Percentiles rank a stretch among this genome's conserved stretches.
phyloP scores from a whole-genome alignment of 2,113 vertebrate species.

The Pitta sordida region DNA sequence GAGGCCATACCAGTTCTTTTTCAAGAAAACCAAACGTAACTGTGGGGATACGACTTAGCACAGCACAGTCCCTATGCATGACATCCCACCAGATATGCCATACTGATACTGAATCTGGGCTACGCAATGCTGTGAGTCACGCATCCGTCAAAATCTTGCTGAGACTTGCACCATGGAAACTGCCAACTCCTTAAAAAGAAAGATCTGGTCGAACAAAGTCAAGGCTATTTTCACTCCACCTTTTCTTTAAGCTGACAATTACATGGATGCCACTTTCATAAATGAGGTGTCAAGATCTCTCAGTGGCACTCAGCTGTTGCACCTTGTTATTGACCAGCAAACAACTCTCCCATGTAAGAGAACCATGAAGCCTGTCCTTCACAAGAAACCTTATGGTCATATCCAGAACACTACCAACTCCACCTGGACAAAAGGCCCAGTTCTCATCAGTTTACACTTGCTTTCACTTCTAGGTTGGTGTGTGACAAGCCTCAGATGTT shows the following conservation, averaged over 20 bases:
- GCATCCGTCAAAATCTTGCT: background rate
- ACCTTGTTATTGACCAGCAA: background rate
- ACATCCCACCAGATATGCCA: background rate
- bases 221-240: background rate
- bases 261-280: background rate
- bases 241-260: background rate
- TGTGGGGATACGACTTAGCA: background rate
- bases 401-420: accelerated
- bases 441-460: background rate
- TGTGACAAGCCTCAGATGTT: background rate
- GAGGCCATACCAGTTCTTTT: background rate
- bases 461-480: background rate
- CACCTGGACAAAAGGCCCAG: background rate
- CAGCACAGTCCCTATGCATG: accelerated
- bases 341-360: background rate
- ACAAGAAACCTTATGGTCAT: background rate
- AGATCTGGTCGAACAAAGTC: background rate
- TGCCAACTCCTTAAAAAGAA: background rate
- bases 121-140: accelerated
- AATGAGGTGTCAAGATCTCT: background rate
- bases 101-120: background rate
- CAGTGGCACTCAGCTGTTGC: background rate
- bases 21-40: background rate
- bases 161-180: background rate
- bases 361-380: background rate